Conservation (phyloP, 2,113 vertebrate genomes). For the Hyperopisus bebe region DNA sequence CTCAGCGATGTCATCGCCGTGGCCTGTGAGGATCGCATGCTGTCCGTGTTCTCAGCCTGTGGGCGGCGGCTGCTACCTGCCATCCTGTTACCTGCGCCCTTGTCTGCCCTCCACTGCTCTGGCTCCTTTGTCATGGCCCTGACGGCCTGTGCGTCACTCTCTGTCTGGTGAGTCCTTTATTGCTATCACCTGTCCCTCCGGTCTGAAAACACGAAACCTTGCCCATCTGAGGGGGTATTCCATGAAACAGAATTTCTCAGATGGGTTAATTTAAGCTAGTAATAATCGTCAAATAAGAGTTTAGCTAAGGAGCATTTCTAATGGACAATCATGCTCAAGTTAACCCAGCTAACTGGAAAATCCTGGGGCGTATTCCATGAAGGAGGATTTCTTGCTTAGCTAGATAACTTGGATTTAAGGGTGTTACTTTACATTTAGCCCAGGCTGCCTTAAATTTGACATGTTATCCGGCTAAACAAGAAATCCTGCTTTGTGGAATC, state of each 20-base stretch:
- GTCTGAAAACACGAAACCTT: neutral
- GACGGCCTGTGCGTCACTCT: slow-evolving; percentile 77
- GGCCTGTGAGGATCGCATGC: slow-evolving; percentile 80
- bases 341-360: neutral
- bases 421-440: no score
- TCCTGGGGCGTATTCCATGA: neutral
- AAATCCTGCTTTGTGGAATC: no score
- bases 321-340: neutral
- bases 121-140: slow-evolving; percentile 86
- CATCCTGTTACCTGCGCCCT: slow-evolving; percentile 76
- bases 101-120: slow-evolving; percentile 84
- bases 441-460: no score
- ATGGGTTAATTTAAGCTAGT: neutral
- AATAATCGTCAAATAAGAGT: neutral
- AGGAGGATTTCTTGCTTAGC: no score
- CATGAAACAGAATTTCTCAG: neutral
- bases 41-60: slow-evolving; percentile 85
- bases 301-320: neutral
- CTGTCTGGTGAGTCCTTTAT: slow-evolving; percentile 76
- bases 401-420: no score
- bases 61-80: slow-evolving; percentile 87
- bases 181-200: neutral
- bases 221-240: neutral
- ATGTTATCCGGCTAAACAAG: no score
- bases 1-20: slow-evolving; percentile 80